phyloP scores from a whole-genome alignment of 2,797 vertebrate genomes.

The Enteromius fasciolatus region DNA sequence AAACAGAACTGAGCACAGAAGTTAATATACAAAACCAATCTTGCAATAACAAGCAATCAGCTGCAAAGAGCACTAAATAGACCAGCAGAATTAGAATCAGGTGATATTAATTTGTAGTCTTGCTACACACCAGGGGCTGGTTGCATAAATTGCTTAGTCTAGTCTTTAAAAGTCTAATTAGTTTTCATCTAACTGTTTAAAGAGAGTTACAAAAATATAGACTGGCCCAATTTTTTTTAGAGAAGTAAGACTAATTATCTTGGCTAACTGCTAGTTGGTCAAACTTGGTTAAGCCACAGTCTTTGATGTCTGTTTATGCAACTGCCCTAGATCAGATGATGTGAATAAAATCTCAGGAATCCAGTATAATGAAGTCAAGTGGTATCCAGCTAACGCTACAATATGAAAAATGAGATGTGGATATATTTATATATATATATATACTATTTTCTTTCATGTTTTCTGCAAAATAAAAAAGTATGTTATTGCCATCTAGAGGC shows the following conservation, averaged over 20 bases:
- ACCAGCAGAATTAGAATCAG: constrained; percentile 32
- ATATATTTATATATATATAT: no score
- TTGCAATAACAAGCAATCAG: background rate
- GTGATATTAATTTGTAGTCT: constrained; percentile 24
- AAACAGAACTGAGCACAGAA: background rate
- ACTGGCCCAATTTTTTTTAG: background rate
- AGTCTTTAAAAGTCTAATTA: background rate
- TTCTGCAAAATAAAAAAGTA: constrained; percentile 2
- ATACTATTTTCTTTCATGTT: no score
- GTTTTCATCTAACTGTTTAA: background rate
- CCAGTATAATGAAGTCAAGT: background rate
- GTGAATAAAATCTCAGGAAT: background rate
- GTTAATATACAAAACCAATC: background rate
- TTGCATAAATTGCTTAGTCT: background rate
- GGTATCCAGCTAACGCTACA: background rate
- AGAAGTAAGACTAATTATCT: background rate
- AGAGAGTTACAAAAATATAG: background rate
- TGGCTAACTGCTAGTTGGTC: background rate
- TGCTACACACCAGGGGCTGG: background rate
- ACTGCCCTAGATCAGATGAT: background rate
- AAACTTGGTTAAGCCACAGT: background rate
- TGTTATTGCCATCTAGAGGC: constrained; percentile 35
- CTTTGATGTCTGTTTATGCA: background rate
- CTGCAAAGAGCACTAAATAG: constrained; percentile 42
- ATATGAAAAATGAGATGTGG: background rate